Base-by-base conservation (phyloP, 2,797 vertebrate genomes). In the Sebastes iracundus region DNA sequence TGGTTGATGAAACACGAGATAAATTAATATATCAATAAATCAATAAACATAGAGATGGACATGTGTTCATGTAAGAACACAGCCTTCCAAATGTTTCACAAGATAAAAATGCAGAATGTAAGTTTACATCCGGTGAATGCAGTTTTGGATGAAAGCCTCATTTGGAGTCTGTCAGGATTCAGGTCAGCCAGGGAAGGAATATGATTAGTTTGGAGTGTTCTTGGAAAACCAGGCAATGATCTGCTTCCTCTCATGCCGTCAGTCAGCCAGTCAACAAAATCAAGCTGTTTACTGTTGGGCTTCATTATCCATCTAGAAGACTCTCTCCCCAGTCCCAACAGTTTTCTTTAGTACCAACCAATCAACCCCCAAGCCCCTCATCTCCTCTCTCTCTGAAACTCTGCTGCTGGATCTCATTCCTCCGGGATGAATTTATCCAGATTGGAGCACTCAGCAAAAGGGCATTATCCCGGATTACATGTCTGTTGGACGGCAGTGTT, bases 391-490 rank as follows among this genome's bases (percentile, higher is more conserved):
- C 79, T n/a, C 86, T 42, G 83, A 94, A 86, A 92, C 80, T 79
- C 81, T 79, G 77, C 84, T 81, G 84, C 75, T 93, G 93, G 92
- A 95, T 95, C 91, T 94, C 88, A 88, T 92, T 91, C 92, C 93
- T 89, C 79, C 69, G 90, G 94, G 93, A 92, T 92, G 86, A 93
- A 91, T 96, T 95, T 94, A 96, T 94, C 93, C 93, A 96, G 95
- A 96, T 96, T 96, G 95, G 89, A 95, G 93, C 92, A 94, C 95
- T 95, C 96, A 89, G 93, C 92, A 94, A 96, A 95, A 94, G 88
- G 93, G 94, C 94, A 96, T 96, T 96, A 96, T 96, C 94, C 93
- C 72, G 86, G 95, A 96, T 96, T 96, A 96, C 95, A 95, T 89
- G 93, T 94, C 94, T 93, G 93, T 91, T 90, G 94, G 94, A 94